Evolutionary conservation across 2,113 vertebrate species (phyloP).

Genomic region (Mobula hypostoma): DNA sequence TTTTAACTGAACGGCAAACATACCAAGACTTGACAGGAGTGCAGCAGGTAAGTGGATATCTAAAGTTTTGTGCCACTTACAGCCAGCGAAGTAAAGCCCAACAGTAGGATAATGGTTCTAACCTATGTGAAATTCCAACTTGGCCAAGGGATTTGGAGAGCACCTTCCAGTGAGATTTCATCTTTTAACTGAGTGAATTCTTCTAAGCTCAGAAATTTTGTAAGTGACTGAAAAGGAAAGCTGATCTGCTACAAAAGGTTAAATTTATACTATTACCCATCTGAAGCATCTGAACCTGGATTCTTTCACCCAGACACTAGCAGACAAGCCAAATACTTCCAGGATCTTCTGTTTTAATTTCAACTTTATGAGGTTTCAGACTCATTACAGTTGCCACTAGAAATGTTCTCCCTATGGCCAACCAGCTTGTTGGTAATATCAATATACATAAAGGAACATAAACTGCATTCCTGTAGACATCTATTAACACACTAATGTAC

Average conservation of each 20-base stretch:
- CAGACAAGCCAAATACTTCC: background rate
- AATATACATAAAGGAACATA: background rate
- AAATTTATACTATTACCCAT: background rate
- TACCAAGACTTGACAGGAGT: background rate
- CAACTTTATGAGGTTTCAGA: background rate
- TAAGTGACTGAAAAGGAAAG: background rate
- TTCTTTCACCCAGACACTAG: background rate
- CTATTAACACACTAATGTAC: background rate
- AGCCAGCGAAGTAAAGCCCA: conserved; percentile 44
- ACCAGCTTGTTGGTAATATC: background rate
- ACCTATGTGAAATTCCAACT: background rate
- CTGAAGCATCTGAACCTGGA: background rate
- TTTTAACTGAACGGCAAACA: background rate
- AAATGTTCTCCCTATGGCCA: background rate
- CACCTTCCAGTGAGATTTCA: background rate
- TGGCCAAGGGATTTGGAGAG: background rate
- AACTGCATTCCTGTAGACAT: background rate
- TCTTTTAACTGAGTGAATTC: background rate
- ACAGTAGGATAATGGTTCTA: background rate
- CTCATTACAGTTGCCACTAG: background rate
- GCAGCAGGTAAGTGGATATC: background rate
- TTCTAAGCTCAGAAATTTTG: background rate
- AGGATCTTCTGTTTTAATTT: background rate
- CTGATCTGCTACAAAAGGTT: background rate
- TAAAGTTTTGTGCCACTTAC: background rate